Evolutionary conservation across 2,113 vertebrate genomes (phyloP).

Genomic region (Phalacrocorax carbo): DNA sequence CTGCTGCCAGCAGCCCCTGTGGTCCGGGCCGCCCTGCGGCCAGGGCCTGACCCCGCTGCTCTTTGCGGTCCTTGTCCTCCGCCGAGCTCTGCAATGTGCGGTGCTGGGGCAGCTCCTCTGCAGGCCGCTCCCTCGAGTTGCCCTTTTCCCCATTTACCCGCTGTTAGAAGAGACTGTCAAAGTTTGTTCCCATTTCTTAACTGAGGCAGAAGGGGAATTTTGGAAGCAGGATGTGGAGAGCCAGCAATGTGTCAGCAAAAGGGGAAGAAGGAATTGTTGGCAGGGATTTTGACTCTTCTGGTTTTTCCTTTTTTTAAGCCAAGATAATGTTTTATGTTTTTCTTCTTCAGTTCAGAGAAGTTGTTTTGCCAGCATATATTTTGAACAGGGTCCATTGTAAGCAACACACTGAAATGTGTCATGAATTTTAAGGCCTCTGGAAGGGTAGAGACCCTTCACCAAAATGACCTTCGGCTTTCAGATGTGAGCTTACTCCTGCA

Average conservation of each 20-base stretch:
- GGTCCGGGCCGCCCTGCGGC: background rate
- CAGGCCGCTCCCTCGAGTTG: fast-evolving
- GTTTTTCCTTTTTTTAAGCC: constrained; percentile 43
- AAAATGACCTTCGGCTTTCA: background rate
- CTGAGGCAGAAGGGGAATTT: background rate
- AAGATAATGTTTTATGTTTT: constrained; percentile 25
- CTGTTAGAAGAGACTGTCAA: background rate
- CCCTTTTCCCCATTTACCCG: background rate
- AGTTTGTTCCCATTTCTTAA: background rate
- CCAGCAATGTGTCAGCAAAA: background rate
- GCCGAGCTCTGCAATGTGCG: fast-evolving
- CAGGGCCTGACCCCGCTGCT: background rate
- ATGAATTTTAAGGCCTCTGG: background rate
- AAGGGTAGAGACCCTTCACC: background rate
- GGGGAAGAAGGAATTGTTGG: background rate
- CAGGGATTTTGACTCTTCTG: background rate
- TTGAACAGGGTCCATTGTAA: constrained; percentile 24
- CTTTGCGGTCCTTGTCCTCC: background rate
- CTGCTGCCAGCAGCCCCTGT: background rate
- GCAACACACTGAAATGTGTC: background rate
- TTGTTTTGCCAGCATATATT: constrained; percentile 42
- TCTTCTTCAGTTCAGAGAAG: background rate
- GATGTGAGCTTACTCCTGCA: background rate
- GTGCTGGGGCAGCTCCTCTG: background rate
- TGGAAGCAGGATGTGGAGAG: background rate